phyloP scores from a whole-genome alignment of 2,888 invertebrate species.

The Zaprionus lineosus region DNA sequence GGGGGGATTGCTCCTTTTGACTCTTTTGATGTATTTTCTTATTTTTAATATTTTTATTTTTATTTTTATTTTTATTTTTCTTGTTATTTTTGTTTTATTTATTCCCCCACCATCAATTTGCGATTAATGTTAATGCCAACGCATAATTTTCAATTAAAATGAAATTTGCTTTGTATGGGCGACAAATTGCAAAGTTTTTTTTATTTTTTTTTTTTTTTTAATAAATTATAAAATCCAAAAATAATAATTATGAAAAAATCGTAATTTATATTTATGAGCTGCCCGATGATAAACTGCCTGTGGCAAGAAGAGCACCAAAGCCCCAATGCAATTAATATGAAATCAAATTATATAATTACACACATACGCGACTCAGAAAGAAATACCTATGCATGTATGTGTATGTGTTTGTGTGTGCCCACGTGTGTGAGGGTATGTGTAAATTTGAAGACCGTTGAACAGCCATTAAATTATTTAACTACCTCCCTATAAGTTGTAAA shows the following conservation, averaged over 20 bases:
- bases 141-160: conserved; percentile 77
- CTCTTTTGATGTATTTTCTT: conserved; percentile 18
- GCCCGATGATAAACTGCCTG: conserved; percentile 56
- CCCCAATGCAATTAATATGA: conserved; percentile 73
- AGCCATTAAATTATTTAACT: too few relatives aligned
- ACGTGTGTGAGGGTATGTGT: too few relatives aligned
- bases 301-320: conserved; percentile 47
- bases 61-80: too few relatives aligned
- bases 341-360: conserved; percentile 72
- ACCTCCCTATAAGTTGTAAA: too few relatives aligned
- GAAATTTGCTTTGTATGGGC: conserved; percentile 70
- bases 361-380: too few relatives aligned
- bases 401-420: too few relatives aligned
- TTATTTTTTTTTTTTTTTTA: too few relatives aligned
- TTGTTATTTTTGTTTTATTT: too few relatives aligned
- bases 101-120: conserved; percentile 61
- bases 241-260: conserved; percentile 8
- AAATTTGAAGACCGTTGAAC: too few relatives aligned
- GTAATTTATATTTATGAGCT: conserved; percentile 73
- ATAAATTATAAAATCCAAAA: neutral
- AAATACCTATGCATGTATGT: too few relatives aligned
- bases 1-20: conserved; percentile 2
- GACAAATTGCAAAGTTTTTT: conserved; percentile 69
- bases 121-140: conserved; percentile 67
- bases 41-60: too few relatives aligned